These are phyloP conservation scores for Rhingia rostrata DNA, from an alignment of 2,888 invertebrate genomes.

Conservation along the genomic window DNA sequence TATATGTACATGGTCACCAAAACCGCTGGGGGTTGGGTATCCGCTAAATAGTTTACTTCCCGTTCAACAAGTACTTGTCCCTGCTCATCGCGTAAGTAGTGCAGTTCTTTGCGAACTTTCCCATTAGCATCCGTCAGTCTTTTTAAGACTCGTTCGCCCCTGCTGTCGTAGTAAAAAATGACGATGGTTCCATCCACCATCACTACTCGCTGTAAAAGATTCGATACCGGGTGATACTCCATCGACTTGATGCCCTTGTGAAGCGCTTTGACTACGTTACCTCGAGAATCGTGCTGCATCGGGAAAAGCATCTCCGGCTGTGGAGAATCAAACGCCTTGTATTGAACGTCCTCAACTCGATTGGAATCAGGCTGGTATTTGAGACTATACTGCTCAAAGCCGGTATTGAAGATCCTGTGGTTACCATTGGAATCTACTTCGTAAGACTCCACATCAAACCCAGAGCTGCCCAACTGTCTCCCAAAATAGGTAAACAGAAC, in stretches of 20 bases:
- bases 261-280: constrained; percentile 71
- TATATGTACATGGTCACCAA: constrained; percentile 48
- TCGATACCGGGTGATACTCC: constrained; percentile 69
- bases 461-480: constrained; percentile 35
- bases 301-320: constrained; percentile 1
- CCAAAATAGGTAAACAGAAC: constrained; percentile 38
- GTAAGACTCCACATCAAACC: constrained; percentile 55
- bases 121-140: background rate
- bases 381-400: constrained; percentile 43
- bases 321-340: constrained; percentile 9
- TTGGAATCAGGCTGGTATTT: constrained; percentile 48
- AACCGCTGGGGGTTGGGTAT: constrained; percentile 24
- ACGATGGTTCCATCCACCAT: constrained; percentile 30
- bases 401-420: constrained; percentile 55
- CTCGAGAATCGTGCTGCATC: constrained; percentile 65
- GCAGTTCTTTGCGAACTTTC: constrained; percentile 22
- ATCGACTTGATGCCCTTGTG: constrained; percentile 71
- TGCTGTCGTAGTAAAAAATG: constrained; percentile 42
- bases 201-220: constrained; percentile 14
- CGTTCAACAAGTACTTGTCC: constrained; percentile 43
- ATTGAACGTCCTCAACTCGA: constrained; percentile 18
- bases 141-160: constrained; percentile 44
- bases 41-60: constrained; percentile 10
- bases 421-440: constrained; percentile 71
- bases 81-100: constrained; percentile 49